Conservation (phyloP, 1,140 invertebrate species). For the Trinorchestia longiramus region DNA sequence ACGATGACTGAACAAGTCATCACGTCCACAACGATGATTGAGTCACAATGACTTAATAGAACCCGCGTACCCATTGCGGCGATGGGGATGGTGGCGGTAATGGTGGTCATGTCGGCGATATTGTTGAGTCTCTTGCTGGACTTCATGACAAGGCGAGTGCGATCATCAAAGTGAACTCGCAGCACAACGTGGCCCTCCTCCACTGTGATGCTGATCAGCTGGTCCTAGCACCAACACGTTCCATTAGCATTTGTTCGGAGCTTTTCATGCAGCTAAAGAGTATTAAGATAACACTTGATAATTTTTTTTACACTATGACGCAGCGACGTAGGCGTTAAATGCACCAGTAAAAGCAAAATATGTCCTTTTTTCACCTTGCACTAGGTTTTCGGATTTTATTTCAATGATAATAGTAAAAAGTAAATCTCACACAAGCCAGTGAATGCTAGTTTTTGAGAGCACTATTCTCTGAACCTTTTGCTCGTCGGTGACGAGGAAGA, state of each 20-base stretch:
- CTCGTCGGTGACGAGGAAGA: slow-evolving; percentile 85
- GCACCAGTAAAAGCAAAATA: not conserved
- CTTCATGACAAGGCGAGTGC: slow-evolving; percentile 65
- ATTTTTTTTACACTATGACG: not conserved
- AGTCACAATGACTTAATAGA: too few relatives aligned
- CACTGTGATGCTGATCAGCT: slow-evolving; percentile 83
- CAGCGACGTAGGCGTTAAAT: not conserved
- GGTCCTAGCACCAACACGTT: slow-evolving; percentile 74
- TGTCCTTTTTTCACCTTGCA: not conserved
- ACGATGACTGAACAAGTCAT: too few relatives aligned
- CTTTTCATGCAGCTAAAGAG: too few relatives aligned
- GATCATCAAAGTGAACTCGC: slow-evolving; percentile 75
- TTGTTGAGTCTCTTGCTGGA: slow-evolving; percentile 64
- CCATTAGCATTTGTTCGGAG: too few relatives aligned
- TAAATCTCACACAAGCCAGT: not conserved
- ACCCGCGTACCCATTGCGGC: not conserved
- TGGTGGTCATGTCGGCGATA: slow-evolving; percentile 63
- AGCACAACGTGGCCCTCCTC: slow-evolving; percentile 82
- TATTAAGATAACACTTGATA: too few relatives aligned
- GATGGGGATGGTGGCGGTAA: slow-evolving; percentile 63
- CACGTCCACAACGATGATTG: too few relatives aligned
- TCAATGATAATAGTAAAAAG: not conserved
- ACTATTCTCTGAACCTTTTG: slow-evolving; percentile 72
- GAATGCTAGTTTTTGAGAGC: not conserved
- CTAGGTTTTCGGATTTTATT: not conserved